Percentiles rank a stretch among this genome's conserved stretches.
These are phyloP conservation scores for Melikaiella ostensackeni DNA, from an alignment of 2,888 invertebrate genomes.

Conservation along the genomic window DNA sequence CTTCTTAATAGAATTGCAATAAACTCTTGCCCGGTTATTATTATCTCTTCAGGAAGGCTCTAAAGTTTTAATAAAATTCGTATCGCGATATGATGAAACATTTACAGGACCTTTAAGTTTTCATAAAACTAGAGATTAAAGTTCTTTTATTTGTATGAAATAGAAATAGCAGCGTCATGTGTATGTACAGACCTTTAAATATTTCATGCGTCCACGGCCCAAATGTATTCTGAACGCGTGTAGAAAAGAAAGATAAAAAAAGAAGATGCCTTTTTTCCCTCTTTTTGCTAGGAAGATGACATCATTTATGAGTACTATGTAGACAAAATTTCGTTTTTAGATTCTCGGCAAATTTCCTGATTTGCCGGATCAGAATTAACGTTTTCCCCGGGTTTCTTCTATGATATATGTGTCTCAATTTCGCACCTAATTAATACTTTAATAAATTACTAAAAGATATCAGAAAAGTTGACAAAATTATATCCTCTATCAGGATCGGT, in stretches of 20 bases:
- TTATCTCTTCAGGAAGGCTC: neutral
- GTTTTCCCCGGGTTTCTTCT: too few relatives aligned
- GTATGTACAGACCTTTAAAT: slow-evolving; percentile 27
- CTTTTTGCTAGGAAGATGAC: slow-evolving; percentile 4
- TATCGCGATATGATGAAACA: neutral
- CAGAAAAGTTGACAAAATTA: too few relatives aligned
- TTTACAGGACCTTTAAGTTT: slow-evolving; percentile 6
- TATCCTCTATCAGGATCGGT: too few relatives aligned
- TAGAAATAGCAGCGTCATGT: slow-evolving; percentile 21
- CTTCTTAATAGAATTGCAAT: neutral
- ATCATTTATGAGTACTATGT: neutral
- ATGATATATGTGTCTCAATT: too few relatives aligned
- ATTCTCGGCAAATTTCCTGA: too few relatives aligned
- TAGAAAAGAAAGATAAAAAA: slow-evolving; percentile 23
- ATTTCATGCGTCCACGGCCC: slow-evolving; percentile 22
- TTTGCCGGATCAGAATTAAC: too few relatives aligned
- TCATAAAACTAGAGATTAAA: slow-evolving; percentile 14
- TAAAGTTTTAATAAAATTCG: slow-evolving; percentile 20
- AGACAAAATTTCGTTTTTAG: too few relatives aligned
- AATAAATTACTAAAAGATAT: too few relatives aligned
- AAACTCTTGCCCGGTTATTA: too few relatives aligned
- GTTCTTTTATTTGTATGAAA: slow-evolving; percentile 6
- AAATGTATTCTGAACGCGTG: slow-evolving; percentile 33
- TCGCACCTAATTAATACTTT: too few relatives aligned
- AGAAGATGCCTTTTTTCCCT: slow-evolving; percentile 4